Evolutionary conservation across 2,113 vertebrate species (phyloP).

Genomic region (Rhea pennata): DNA sequence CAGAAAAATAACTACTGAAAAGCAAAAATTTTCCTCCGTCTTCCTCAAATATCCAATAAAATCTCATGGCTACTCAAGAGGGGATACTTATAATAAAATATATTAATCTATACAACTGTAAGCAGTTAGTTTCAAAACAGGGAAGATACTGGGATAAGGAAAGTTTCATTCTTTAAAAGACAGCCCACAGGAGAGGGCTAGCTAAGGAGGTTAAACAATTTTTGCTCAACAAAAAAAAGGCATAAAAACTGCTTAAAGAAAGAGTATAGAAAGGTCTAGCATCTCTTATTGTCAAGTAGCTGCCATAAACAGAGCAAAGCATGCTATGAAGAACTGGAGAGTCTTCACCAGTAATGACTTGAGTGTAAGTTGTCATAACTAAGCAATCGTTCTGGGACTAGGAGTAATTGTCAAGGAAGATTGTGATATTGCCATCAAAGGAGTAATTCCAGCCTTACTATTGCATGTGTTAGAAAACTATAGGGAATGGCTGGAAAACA

Average conservation of each 20-base stretch:
- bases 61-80: not conserved
- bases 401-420: constrained; percentile 3
- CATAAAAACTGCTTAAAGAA: not conserved
- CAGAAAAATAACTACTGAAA: not conserved
- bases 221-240: not conserved
- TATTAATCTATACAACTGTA: constrained; percentile 8
- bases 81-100: constrained; percentile 11
- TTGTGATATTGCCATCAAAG: constrained; percentile 2
- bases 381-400: constrained; percentile 27
- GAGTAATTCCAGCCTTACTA: constrained; percentile 39
- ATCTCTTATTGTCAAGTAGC: not conserved
- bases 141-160: not conserved
- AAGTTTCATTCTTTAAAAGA: not conserved
- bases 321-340: not conserved
- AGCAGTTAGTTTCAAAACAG: not conserved
- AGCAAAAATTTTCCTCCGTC: not conserved
- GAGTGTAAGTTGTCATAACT: not conserved
- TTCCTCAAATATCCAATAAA: not conserved
- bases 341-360: not conserved
- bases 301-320: not conserved
- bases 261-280: not conserved
- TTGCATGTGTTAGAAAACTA: not conserved
- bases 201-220: not conserved
- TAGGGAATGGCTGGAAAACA: not conserved
- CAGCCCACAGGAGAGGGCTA: not conserved